Percentiles rank a stretch among this genome's conserved stretches.
Conservation (phyloP, 2,888 invertebrate species). For the Patella pellucida region DNA sequence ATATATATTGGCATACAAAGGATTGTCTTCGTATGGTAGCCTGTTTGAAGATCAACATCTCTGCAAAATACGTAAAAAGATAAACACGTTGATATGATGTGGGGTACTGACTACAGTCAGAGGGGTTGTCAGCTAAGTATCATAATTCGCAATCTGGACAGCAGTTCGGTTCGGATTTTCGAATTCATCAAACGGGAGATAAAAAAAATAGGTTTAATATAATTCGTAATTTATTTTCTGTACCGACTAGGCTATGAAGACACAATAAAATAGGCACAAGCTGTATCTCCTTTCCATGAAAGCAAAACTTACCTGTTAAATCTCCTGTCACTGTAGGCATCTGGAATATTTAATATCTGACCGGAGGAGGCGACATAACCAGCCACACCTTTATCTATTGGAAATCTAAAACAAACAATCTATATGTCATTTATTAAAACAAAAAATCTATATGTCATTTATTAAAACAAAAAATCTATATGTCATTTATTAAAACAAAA, state of each 20-base stretch:
- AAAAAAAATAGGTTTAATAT: no score
- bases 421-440: constrained; percentile 32
- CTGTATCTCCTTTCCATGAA: no score
- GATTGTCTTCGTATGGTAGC: constrained; percentile 79
- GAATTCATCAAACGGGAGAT: no score
- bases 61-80: constrained; percentile 50
- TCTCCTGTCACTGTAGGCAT: constrained; percentile 84
- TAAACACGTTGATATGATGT: neutral
- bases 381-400: constrained; percentile 80
- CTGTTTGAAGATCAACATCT: constrained; percentile 74
- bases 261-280: no score
- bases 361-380: constrained; percentile 86
- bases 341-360: constrained; percentile 82
- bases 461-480: constrained; percentile 28
- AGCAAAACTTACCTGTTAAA: constrained; percentile 76
- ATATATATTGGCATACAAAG: constrained; percentile 91
- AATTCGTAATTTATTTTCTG: no score
- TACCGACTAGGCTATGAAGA: no score
- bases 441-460: neutral
- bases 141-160: no score
- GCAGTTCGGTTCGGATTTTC: no score
- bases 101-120: no score
- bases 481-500: constrained; percentile 32
- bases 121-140: no score
- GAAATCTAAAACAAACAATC: constrained; percentile 54